A percentile compares a stretch with the other conserved stretches of the same genome.
Conservation (phyloP, 2,888 invertebrate genomes). For the Omphaloscelis lunosa region DNA sequence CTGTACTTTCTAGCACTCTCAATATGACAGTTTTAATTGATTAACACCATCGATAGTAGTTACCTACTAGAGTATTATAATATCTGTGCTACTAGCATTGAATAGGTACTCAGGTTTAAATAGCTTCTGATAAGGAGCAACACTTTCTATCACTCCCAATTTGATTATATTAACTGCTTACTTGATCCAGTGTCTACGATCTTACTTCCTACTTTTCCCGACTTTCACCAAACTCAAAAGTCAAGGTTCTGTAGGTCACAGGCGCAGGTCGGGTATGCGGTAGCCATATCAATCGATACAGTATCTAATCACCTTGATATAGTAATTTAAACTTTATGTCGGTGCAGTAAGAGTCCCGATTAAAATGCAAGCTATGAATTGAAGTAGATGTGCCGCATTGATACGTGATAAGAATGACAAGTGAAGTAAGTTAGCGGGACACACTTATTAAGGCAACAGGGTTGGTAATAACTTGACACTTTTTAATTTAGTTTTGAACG, state of each 20-base stretch:
- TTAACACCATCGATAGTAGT: too few relatives aligned
- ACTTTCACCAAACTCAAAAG: conserved; percentile 84
- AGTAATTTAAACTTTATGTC: conserved; percentile 69
- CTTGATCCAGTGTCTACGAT: conserved; percentile 51
- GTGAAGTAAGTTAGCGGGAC: conserved; percentile 72
- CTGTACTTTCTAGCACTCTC: conserved; percentile 18
- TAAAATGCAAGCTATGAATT: conserved; percentile 60
- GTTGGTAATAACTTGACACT: conserved; percentile 33
- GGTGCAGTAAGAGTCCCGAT: conserved; percentile 59
- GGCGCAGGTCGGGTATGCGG: conserved; percentile 81
- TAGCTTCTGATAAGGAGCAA: conserved; percentile 10
- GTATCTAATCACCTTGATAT: conserved; percentile 54
- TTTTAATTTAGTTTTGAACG: conserved; percentile 17
- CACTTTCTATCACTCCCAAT: conserved; percentile 48
- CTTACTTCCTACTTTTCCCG: conserved; percentile 72
- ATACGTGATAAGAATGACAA: conserved; percentile 81
- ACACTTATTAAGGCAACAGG: conserved; percentile 55
- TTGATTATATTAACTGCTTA: conserved; percentile 7
- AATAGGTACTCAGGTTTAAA: not conserved
- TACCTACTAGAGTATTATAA: too few relatives aligned
- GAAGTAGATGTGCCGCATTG: conserved; percentile 70
- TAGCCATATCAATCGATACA: conserved; percentile 83
- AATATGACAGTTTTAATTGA: conserved; percentile 13
- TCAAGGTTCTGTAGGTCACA: conserved; percentile 87
- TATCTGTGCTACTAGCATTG: too few relatives aligned